phyloP scores from a whole-genome alignment of 1,140 invertebrate species.

The Tetramorium parvispinum region DNA sequence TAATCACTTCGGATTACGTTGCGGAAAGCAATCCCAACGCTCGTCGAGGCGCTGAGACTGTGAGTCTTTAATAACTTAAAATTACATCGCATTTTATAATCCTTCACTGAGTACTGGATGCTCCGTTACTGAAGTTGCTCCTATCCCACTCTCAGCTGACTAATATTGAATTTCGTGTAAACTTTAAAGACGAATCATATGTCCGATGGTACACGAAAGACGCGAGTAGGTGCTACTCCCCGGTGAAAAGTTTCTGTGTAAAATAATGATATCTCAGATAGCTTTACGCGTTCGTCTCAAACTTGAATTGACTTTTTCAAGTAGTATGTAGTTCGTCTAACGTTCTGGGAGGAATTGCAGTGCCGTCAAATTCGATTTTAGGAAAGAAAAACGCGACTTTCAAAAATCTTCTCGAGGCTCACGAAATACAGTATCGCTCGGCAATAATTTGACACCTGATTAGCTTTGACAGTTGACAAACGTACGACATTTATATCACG shows the following conservation, averaged over 20 bases:
- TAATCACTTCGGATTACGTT: background rate
- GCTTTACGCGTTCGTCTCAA: slow-evolving; percentile 7
- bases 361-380: background rate
- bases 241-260: slow-evolving; percentile 37
- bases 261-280: slow-evolving; percentile 11
- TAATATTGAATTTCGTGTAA: slow-evolving; percentile 27
- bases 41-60: background rate
- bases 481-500: too few species aligned
- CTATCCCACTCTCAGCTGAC: background rate
- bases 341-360: background rate
- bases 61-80: background rate
- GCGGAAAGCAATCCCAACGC: slow-evolving; percentile 1
- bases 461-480: background rate
- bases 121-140: background rate
- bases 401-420: background rate
- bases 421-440: background rate
- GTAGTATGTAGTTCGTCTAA: background rate
- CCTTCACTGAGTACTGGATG: background rate
- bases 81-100: background rate
- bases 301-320: slow-evolving; percentile 57
- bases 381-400: background rate
- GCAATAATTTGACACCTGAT: background rate
- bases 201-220: slow-evolving; percentile 1
- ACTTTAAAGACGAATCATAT: slow-evolving; percentile 19
- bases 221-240: background rate